A percentile compares a stretch with the other conserved stretches of the same genome.
Evolutionary conservation across 2,113 vertebrate genomes (phyloP).

Genomic region (Mixornis gularis): DNA sequence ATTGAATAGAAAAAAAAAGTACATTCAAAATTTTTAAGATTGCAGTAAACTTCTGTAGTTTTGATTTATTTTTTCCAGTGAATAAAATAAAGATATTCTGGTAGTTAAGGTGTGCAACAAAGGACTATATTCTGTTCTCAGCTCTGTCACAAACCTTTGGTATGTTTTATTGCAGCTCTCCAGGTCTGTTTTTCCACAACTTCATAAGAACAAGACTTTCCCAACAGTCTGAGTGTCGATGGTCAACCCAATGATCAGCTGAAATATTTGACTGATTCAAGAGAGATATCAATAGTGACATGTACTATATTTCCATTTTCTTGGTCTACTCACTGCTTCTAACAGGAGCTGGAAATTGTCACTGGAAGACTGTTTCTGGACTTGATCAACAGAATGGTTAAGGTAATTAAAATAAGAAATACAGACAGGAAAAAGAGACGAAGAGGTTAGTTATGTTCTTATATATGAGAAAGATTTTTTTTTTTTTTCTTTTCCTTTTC

Average conservation of each 20-base stretch:
- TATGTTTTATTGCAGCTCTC: conserved; percentile 11
- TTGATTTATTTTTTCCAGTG: not conserved
- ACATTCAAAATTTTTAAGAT: not conserved
- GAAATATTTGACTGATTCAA: not conserved
- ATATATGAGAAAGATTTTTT: not conserved
- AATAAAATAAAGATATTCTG: not conserved
- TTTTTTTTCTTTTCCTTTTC: not conserved
- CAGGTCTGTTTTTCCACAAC: not conserved
- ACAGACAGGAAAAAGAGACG: not conserved
- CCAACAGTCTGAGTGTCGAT: not conserved
- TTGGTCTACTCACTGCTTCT: not conserved
- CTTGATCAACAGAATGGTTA: not conserved
- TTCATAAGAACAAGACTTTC: not conserved
- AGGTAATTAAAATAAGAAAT: conserved; percentile 6
- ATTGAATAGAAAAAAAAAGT: not conserved
- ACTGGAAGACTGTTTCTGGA: not conserved
- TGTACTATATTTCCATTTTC: not conserved
- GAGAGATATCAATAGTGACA: not conserved
- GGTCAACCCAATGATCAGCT: not conserved
- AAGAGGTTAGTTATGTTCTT: not conserved
- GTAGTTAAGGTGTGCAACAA: not conserved
- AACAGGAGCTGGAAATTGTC: not conserved
- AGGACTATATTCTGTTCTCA: not conserved
- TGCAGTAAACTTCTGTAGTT: not conserved
- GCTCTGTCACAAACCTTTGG: not conserved